Conservation (phyloP, 2,797 vertebrate species). For the Propithecus perrieri region DNA sequence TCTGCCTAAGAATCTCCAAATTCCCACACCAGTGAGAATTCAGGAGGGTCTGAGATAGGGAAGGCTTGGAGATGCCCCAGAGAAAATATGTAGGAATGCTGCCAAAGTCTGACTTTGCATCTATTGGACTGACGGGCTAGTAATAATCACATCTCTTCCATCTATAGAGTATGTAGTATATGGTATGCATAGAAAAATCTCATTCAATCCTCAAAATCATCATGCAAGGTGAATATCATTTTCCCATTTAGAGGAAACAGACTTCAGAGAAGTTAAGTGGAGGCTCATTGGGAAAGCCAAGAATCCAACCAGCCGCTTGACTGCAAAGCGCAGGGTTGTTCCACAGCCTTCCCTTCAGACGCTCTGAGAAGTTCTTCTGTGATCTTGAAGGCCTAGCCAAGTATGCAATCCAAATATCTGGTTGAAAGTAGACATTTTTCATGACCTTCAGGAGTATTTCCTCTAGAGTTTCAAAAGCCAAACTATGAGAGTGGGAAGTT, state of each 20-base stretch:
- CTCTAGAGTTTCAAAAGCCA: background rate
- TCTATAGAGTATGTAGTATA: background rate
- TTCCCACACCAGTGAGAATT: background rate
- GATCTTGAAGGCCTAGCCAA: background rate
- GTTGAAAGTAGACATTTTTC: background rate
- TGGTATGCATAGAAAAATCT: background rate
- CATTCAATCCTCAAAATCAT: background rate
- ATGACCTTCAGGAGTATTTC: background rate
- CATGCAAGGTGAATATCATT: background rate
- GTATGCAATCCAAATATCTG: background rate
- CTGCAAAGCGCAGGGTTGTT: background rate
- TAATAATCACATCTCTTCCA: background rate
- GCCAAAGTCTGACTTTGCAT: no score
- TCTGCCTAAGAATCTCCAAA: background rate
- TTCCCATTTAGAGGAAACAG: background rate
- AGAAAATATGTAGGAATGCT: background rate
- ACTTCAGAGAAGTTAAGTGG: background rate
- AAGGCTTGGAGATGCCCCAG: background rate
- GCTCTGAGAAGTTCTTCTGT: background rate
- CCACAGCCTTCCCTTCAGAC: background rate
- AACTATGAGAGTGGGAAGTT: background rate
- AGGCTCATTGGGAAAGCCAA: background rate
- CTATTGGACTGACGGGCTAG: accelerated
- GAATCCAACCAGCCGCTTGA: background rate
- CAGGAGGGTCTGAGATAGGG: background rate